Evolutionary conservation across 2,888 invertebrate genomes (phyloP).

Genomic region (Chrysomela aeneicollis): DNA sequence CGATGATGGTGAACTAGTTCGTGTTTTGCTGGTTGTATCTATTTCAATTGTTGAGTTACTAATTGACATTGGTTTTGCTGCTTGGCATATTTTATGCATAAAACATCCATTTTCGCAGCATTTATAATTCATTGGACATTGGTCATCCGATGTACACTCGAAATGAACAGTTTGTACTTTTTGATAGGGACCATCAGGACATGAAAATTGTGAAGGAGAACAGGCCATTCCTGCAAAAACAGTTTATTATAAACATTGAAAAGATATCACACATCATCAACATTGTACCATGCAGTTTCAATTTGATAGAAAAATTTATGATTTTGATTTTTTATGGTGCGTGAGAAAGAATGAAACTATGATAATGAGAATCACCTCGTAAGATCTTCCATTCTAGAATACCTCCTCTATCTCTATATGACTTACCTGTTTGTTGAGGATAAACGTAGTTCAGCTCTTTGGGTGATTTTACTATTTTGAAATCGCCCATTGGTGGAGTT

Average conservation of each 20-base stretch:
- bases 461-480: neutral
- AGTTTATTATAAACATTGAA: no score
- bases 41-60: no score
- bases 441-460: neutral
- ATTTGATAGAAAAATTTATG: no score
- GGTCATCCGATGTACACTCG: slow-evolving; percentile 37
- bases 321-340: no score
- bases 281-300: no score
- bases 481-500: neutral
- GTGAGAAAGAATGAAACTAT: no score
- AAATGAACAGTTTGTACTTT: slow-evolving; percentile 21
- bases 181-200: slow-evolving; percentile 12
- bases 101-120: slow-evolving; percentile 39
- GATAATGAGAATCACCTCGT: no score
- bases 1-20: neutral
- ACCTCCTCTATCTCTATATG: neutral
- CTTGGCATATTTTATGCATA: slow-evolving; percentile 36
- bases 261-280: no score
- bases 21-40: no score
- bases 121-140: slow-evolving; percentile 36
- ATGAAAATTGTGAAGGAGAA: neutral
- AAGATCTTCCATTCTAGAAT: no score
- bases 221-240: neutral
- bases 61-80: neutral
- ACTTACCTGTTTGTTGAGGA: neutral